phyloP scores from a whole-genome alignment of 37 sponge, comb jelly and placozoan genomes.

The Theonella swinhoei region DNA sequence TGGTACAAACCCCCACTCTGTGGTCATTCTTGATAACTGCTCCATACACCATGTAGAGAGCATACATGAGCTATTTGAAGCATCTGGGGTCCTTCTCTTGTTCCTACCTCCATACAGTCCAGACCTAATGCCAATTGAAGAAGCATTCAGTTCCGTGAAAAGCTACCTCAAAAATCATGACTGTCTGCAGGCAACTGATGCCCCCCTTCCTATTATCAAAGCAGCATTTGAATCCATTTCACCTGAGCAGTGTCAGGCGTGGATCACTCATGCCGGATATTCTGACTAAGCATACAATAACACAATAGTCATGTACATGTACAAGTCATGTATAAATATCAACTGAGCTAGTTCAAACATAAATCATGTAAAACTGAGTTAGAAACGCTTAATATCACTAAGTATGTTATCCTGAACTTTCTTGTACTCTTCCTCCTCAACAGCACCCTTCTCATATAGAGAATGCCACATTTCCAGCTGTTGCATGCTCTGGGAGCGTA shows the following conservation, averaged over 20 bases:
- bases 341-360: not conserved
- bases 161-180: not conserved
- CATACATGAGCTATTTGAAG: not conserved
- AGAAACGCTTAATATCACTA: not conserved
- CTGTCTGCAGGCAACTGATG: not conserved
- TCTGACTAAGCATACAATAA: not conserved
- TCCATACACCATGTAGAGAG: constrained; percentile 9
- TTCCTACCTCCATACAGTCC: constrained; percentile 16
- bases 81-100: too few species aligned
- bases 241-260: not conserved
- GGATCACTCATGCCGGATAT: constrained; percentile 1
- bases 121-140: constrained; percentile 3
- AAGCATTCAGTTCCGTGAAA: constrained; percentile 6
- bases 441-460: constrained; percentile 2
- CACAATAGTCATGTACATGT: not conserved
- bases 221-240: constrained; percentile 7
- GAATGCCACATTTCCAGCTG: constrained; percentile 2
- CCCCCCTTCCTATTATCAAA: not conserved
- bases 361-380: not conserved
- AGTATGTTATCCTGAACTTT: not conserved
- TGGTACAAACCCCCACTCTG: not conserved
- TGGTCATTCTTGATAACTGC: constrained; percentile 2
- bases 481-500: not conserved
- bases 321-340: not conserved
- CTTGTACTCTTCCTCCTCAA: not conserved